Conservation (phyloP, 2,113 vertebrate genomes). For the Sander lucioperca region DNA sequence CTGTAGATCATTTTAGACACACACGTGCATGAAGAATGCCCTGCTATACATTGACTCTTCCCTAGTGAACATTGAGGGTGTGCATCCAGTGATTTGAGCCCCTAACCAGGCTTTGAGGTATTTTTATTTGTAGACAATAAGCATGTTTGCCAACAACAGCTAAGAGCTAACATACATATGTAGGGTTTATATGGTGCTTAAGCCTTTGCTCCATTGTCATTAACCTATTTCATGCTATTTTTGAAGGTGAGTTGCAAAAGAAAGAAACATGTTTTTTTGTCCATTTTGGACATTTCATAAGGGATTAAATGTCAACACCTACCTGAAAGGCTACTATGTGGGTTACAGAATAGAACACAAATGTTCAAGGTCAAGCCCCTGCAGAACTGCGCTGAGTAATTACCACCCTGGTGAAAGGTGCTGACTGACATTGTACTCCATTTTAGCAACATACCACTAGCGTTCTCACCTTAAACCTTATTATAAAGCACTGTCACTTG, state of each 20-base stretch:
- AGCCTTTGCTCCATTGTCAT: background rate
- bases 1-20: conserved; percentile 46
- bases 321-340: background rate
- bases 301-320: background rate
- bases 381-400: background rate
- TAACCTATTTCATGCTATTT: background rate
- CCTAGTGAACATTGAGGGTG: conserved; percentile 20
- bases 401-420: background rate
- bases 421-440: conserved; percentile 1
- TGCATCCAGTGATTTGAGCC: background rate
- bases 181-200: background rate
- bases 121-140: conserved; percentile 14
- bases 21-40: conserved; percentile 18
- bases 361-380: conserved; percentile 1
- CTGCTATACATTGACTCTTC: conserved; percentile 15
- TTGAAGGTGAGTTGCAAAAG: background rate
- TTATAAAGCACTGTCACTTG: background rate
- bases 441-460: background rate
- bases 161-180: conserved; percentile 1
- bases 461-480: background rate
- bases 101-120: conserved; percentile 1
- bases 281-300: background rate
- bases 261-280: background rate
- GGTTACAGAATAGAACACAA: background rate
- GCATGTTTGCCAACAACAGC: conserved; percentile 18